Conservation (phyloP, 2,797 vertebrate genomes). For the Eupleurogrammus muticus region DNA sequence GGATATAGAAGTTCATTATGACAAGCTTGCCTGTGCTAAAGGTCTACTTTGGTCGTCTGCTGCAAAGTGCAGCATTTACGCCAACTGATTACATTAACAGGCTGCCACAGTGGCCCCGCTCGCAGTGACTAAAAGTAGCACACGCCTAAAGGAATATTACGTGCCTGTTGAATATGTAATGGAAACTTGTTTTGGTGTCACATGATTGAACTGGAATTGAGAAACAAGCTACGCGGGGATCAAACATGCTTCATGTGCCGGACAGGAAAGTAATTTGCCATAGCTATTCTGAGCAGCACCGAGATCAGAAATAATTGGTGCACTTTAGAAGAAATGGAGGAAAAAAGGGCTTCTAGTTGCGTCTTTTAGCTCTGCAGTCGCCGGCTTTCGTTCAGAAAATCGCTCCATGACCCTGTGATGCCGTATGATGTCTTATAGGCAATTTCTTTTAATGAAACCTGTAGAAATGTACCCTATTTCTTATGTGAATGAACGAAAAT, state of each 20-base stretch:
- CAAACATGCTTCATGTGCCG: slow-evolving; percentile 28
- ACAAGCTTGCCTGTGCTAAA: slow-evolving; percentile 69
- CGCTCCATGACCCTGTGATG: slow-evolving; percentile 4
- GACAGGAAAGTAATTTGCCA: slow-evolving; percentile 36
- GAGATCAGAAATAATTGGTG: slow-evolving; percentile 38
- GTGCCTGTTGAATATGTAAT: slow-evolving; percentile 36
- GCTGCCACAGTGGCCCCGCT: slow-evolving; percentile 9
- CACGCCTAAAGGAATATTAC: slow-evolving; percentile 22
- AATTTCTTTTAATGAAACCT: not conserved
- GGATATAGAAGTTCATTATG: slow-evolving; percentile 79
- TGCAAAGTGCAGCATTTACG: slow-evolving; percentile 57
- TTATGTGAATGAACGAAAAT: not conserved
- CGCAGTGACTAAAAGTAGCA: slow-evolving; percentile 23
- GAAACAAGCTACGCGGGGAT: slow-evolving; percentile 11
- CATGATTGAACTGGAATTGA: not conserved
- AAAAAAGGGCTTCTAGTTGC: slow-evolving; percentile 19
- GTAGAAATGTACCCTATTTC: not conserved
- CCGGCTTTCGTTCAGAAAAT: slow-evolving; percentile 5
- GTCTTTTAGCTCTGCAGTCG: slow-evolving; percentile 26
- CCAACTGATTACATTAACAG: slow-evolving; percentile 57
- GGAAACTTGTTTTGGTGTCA: slow-evolving; percentile 19
- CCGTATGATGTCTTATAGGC: not conserved
- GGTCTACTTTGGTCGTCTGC: slow-evolving; percentile 65
- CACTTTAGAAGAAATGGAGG: slow-evolving; percentile 14
- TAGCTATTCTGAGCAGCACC: slow-evolving; percentile 17